phyloP scores from a whole-genome alignment of 1,140 invertebrate species.

The Hylaeus anthracinus region DNA sequence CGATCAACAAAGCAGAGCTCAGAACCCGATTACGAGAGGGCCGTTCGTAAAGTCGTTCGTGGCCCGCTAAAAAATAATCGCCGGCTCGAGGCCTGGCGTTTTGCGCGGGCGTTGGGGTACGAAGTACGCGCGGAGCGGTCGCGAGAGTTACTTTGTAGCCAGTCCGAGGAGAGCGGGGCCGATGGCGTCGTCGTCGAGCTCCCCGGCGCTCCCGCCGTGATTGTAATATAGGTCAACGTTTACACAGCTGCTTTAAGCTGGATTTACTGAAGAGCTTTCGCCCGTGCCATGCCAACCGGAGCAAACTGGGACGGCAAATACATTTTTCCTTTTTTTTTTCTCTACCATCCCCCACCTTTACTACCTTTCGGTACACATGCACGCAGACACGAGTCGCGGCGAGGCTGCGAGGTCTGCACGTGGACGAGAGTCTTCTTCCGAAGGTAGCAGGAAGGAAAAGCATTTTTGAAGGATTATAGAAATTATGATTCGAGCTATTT shows the following conservation, averaged over 20 bases:
- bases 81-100: neutral
- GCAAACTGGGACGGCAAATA: conserved; percentile 79
- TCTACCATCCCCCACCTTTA: neutral
- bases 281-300: conserved; percentile 71
- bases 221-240: conserved; percentile 81
- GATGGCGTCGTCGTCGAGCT: conserved; percentile 31
- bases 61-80: conserved; percentile 1
- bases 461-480: too few species aligned
- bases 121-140: conserved; percentile 19
- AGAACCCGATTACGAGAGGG: neutral
- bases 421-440: too few species aligned
- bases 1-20: neutral
- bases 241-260: conserved; percentile 79
- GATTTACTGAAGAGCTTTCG: conserved; percentile 79
- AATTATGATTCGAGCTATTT: too few species aligned
- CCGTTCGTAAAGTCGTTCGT: neutral
- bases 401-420: too few species aligned
- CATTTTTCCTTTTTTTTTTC: conserved; percentile 69
- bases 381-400: too few species aligned
- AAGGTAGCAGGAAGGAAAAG: too few species aligned
- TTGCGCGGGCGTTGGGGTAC: conserved; percentile 5
- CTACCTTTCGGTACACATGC: too few species aligned
- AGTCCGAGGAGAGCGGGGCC: conserved; percentile 33
- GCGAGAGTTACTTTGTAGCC: conserved; percentile 54
- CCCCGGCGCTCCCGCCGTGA: conserved; percentile 58